A percentile compares a stretch with the other conserved stretches of the same genome.
These are phyloP conservation scores for Temnothorax curvispinosus DNA, from an alignment of 1,140 invertebrate genomes.

Conservation along the genomic window DNA sequence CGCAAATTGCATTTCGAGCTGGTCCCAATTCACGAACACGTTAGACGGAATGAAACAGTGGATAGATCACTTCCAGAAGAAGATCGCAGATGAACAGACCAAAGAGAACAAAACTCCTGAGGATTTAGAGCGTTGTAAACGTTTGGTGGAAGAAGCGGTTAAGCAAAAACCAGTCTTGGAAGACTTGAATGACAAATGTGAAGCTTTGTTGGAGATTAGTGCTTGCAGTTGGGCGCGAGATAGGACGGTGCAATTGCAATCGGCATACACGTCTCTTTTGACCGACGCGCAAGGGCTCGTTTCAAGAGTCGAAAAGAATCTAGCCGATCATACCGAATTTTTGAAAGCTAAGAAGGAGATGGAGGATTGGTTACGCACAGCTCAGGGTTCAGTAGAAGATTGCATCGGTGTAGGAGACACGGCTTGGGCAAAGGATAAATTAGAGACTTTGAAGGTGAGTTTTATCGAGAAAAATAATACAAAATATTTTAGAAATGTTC, in stretches of 20 bases:
- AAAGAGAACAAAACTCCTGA: conserved; percentile 93
- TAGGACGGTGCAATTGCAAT: conserved; percentile 93
- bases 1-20: conserved; percentile 92
- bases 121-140: conserved; percentile 92
- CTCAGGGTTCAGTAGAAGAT: conserved; percentile 92
- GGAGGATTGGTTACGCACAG: conserved; percentile 92
- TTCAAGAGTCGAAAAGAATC: conserved; percentile 94
- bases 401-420: conserved; percentile 93
- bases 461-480: not conserved
- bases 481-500: not conserved
- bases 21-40: conserved; percentile 94
- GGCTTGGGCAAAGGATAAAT: conserved; percentile 91
- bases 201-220: conserved; percentile 94
- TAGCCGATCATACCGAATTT: conserved; percentile 96
- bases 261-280: conserved; percentile 91
- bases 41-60: conserved; percentile 92
- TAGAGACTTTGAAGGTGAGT: conserved; percentile 90
- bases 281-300: conserved; percentile 92
- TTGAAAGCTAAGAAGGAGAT: conserved; percentile 93
- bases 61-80: conserved; percentile 91
- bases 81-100: conserved; percentile 88
- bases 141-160: conserved; percentile 91
- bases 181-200: conserved; percentile 94
- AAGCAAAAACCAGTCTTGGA: conserved; percentile 92
- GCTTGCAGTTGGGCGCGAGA: conserved; percentile 93